These are phyloP conservation scores for Drosophila colorata DNA, from an alignment of 2,888 invertebrate species.

Conservation along the genomic window DNA sequence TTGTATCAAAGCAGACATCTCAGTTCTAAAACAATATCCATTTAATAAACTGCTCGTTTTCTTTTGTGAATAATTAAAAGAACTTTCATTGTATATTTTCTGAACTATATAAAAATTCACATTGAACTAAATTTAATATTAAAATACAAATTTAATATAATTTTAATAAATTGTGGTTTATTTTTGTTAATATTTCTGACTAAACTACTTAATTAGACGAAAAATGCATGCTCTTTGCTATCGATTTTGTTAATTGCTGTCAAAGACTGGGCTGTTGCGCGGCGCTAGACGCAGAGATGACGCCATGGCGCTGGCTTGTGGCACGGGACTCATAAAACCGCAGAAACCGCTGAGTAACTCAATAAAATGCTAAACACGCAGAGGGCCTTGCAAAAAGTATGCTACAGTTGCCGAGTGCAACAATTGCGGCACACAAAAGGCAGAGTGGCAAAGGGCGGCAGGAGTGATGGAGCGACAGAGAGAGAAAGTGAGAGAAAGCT, in stretches of 20 bases:
- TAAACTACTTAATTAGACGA: conserved; percentile 10
- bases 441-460: too few species aligned
- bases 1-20: too few species aligned
- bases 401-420: conserved; percentile 52
- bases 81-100: too few species aligned
- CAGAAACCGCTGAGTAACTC: conserved; percentile 60
- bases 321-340: conserved; percentile 55
- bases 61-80: too few species aligned
- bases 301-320: conserved; percentile 53
- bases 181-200: too few species aligned
- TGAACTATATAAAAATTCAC: too few species aligned
- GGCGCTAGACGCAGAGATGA: conserved; percentile 37
- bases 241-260: conserved; percentile 17
- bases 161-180: background rate
- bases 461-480: conserved; percentile 13
- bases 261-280: conserved; percentile 38
- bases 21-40: too few species aligned
- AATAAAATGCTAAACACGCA: conserved; percentile 59
- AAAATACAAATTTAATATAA: too few species aligned
- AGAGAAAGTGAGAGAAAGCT: conserved; percentile 3
- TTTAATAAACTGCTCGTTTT: too few species aligned
- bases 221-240: conserved; percentile 16
- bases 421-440: conserved; percentile 33
- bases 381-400: conserved; percentile 30
- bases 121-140: too few species aligned